Evolutionary conservation across 2,113 vertebrate genomes (phyloP).

Genomic region (Poecile atricapillus): DNA sequence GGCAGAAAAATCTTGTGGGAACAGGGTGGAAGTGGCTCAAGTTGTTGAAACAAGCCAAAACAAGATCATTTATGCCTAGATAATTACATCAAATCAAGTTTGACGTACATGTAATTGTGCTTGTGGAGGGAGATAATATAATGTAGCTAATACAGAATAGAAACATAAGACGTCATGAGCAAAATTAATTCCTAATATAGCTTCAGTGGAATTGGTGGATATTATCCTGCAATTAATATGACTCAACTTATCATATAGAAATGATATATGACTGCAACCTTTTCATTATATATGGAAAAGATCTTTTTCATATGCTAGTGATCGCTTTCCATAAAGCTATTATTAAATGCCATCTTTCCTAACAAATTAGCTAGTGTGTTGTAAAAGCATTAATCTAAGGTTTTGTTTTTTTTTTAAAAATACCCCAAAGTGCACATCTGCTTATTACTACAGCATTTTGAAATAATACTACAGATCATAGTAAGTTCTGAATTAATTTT

Average conservation of each 20-base stretch:
- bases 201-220: background rate
- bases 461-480: fast-evolving
- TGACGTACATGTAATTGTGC: background rate
- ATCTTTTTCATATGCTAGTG: background rate
- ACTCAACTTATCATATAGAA: background rate
- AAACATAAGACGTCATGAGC: background rate
- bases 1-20: background rate
- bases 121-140: background rate
- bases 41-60: background rate
- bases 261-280: background rate
- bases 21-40: background rate
- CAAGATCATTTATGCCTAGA: background rate
- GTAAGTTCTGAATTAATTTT: background rate
- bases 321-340: background rate
- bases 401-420: background rate
- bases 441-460: background rate
- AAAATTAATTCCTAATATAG: background rate
- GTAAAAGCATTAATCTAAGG: background rate
- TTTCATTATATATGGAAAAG: background rate
- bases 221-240: background rate
- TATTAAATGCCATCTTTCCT: background rate
- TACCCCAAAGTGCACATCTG: background rate
- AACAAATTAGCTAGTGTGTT: background rate
- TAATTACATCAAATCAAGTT: background rate
- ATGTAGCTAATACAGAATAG: background rate